Base-by-base conservation (phyloP, 2,888 invertebrate species). In the Chironomus riparius region DNA sequence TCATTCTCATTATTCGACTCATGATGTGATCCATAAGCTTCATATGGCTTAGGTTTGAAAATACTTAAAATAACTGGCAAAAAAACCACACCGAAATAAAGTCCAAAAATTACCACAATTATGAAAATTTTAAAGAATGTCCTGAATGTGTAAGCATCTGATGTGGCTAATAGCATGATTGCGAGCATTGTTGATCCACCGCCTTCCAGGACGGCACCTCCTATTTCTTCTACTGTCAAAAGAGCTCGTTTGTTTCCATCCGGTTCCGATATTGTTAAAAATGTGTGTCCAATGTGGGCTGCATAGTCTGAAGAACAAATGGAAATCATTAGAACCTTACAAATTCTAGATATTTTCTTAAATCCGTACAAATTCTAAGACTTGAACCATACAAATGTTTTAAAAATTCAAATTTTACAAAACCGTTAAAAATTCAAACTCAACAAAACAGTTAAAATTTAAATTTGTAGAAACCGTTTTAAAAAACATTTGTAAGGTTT, bases 211-310 rank as follows among this genome's bases (percentile, higher is more conserved):
- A 93, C 92, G 1, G 93, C 92, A 22, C 90, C 87, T 6, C 92
- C 93, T 77, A 93, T 92, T 70, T 90, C 88, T 0, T 87, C 87
- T 0, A 93, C 87, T 0, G 93, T 90, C 79, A 87, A 86, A 62
- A 88, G 82, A 0, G 89, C 86, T 78, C 92, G 85, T 15, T 87
- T 86, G n/a, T 86, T 84, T 65, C 85, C 85, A 47, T 85, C 81
- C 0, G 87, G 87, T 62, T 86, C 84, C 18, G 85, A 83, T 18
- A 87, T 83, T 2, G 90, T 90, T 79, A 94, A 86, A 82, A 93
- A 94, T 3, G 91, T 91, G 81, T 93, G 93, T 0, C 92, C 92
- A 5, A 92, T 89, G 80, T 92, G 92, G 2, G 92, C 91, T 0
- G 93, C 92, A 80, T 93, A 94, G 83, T 94, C 72, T 72, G 12